Percentiles rank a stretch among this genome's conserved stretches.
phyloP scores from a whole-genome alignment of 2,113 vertebrate genomes.

The Ornithorhynchus anatinus region DNA sequence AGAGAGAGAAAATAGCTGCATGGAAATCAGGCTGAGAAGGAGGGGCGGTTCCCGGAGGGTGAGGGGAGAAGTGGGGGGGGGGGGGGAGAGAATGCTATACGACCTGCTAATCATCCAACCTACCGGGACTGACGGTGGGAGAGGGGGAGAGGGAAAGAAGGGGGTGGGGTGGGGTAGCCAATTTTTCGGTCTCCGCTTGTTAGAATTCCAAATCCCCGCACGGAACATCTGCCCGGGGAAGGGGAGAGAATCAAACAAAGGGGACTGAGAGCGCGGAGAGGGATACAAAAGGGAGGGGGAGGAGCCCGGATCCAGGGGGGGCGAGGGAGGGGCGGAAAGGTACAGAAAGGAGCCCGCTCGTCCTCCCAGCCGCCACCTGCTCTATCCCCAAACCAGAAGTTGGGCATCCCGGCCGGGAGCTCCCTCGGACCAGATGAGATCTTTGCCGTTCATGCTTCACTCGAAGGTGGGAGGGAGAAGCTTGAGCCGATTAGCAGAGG shows the following conservation, averaged over 20 bases:
- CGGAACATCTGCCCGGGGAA: not conserved
- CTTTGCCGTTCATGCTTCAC: too few species aligned
- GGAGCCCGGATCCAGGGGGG: not conserved
- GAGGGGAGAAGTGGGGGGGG: not conserved
- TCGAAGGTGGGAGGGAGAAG: too few species aligned
- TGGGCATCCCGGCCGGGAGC: too few species aligned
- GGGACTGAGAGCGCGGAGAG: not conserved
- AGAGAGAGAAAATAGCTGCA: not conserved
- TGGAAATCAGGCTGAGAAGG: not conserved
- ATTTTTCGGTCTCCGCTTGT: not conserved
- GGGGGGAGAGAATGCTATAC: not conserved
- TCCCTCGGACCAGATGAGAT: too few species aligned
- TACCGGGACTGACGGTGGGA: not conserved
- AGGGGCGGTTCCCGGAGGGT: not conserved
- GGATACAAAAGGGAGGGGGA: not conserved
- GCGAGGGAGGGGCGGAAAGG: not conserved
- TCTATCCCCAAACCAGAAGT: slow-evolving; percentile 57
- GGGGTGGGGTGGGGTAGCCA: not conserved
- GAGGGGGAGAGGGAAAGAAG: not conserved
- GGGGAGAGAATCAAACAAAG: not conserved
- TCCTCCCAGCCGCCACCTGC: slow-evolving; percentile 40
- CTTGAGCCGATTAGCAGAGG: too few species aligned
- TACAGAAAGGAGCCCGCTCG: not conserved
- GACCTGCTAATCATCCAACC: not conserved
- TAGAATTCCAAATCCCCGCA: too few species aligned